Percentiles rank a stretch among this genome's conserved stretches.
These are phyloP conservation scores for Pollenia labialis DNA, from an alignment of 2,888 invertebrate genomes.

Conservation along the genomic window DNA sequence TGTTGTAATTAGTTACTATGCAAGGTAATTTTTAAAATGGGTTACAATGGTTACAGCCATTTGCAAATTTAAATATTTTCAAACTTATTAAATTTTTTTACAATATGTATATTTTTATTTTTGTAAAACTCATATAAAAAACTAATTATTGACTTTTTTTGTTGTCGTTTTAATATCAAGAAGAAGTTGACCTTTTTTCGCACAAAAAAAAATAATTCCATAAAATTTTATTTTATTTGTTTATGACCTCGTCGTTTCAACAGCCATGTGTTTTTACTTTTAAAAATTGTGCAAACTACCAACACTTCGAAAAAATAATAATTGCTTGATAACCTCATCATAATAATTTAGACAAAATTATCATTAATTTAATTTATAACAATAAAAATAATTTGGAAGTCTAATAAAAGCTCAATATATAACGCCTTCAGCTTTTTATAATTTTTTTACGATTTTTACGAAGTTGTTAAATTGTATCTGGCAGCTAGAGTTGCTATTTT, in stretches of 20 bases:
- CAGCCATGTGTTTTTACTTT: constrained; percentile 35
- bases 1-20: background rate
- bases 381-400: constrained; percentile 3
- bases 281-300: background rate
- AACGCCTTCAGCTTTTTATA: background rate
- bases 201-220: constrained; percentile 11
- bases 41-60: background rate
- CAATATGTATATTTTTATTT: background rate
- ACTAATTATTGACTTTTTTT: background rate
- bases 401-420: background rate
- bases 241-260: background rate
- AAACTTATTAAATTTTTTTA: background rate
- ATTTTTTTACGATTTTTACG: too few species aligned
- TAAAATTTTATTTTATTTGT: constrained; percentile 5
- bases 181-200: constrained; percentile 14
- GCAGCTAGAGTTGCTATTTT: too few species aligned
- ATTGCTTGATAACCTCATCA: constrained; percentile 31
- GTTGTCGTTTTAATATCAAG: background rate
- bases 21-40: background rate
- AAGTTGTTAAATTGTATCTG: too few species aligned
- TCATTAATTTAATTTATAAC: constrained; percentile 17
- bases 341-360: constrained; percentile 21
- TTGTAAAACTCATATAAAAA: background rate
- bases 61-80: background rate
- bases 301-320: background rate